These are phyloP conservation scores for Phalacrocorax aristotelis DNA, from an alignment of 2,113 vertebrate genomes.

Conservation along the genomic window DNA sequence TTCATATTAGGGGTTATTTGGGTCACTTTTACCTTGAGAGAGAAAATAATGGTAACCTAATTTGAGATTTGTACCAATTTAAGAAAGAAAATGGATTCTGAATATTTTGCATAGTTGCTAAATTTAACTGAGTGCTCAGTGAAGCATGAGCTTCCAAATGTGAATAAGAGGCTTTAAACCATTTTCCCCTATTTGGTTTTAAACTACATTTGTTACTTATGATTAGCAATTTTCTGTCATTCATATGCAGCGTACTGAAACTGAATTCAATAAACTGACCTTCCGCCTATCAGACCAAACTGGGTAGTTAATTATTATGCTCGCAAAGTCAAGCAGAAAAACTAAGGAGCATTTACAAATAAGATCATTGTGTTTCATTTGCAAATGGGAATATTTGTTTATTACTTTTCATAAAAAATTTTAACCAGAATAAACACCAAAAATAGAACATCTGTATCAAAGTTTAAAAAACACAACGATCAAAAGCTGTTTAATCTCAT, in stretches of 20 bases:
- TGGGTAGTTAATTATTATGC: neutral
- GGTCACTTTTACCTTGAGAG: slow-evolving; percentile 19
- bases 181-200: slow-evolving; percentile 14
- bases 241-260: neutral
- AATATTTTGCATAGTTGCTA: slow-evolving; percentile 36
- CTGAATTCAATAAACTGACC: neutral
- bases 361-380: neutral
- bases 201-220: slow-evolving; percentile 3
- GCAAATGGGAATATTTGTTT: slow-evolving; percentile 4
- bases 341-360: neutral
- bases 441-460: neutral
- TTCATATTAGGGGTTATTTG: slow-evolving; percentile 22
- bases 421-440: slow-evolving; percentile 10
- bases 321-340: neutral
- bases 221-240: neutral
- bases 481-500: neutral
- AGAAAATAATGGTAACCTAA: slow-evolving; percentile 20
- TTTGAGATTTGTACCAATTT: slow-evolving; percentile 40
- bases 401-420: neutral
- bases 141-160: neutral
- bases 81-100: slow-evolving; percentile 20
- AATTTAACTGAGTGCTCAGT: slow-evolving; percentile 8
- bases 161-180: neutral
- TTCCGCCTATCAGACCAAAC: slow-evolving; percentile 10
- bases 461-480: neutral